These are phyloP conservation scores for Schizopygopsis malacanthus DNA, from an alignment of 2,797 vertebrate species.

Conservation along the genomic window DNA sequence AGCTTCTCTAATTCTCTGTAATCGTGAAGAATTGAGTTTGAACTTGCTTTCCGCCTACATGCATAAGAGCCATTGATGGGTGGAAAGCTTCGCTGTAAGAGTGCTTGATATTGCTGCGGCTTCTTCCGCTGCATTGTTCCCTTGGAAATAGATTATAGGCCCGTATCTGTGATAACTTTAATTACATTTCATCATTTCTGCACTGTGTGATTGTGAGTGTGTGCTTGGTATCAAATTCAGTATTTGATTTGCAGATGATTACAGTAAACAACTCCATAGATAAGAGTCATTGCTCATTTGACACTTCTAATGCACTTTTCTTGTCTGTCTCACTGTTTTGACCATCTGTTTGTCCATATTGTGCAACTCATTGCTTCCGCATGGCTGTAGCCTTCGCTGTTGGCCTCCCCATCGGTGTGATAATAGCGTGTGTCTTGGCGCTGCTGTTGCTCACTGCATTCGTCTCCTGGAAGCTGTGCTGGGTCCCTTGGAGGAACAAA, in stretches of 20 bases:
- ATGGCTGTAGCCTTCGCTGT: conserved; percentile 84
- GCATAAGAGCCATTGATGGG: conserved; percentile 56
- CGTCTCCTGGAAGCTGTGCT: conserved; percentile 95
- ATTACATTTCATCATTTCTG: conserved; percentile 58
- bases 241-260: neutral
- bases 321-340: conserved; percentile 65
- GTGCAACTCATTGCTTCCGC: conserved; percentile 60
- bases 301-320: conserved; percentile 59
- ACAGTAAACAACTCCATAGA: neutral
- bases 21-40: conserved; percentile 66
- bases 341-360: conserved; percentile 83
- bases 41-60: conserved; percentile 46
- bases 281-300: conserved; percentile 30
- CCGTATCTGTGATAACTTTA: conserved; percentile 56
- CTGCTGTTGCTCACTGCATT: conserved; percentile 91
- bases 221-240: neutral
- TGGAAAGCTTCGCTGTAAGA: conserved; percentile 45
- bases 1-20: conserved; percentile 61
- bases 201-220: conserved; percentile 19
- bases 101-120: conserved; percentile 34
- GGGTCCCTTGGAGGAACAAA: conserved; percentile 90
- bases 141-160: conserved; percentile 58
- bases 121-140: conserved; percentile 52
- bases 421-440: conserved; percentile 89
- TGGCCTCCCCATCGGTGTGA: conserved; percentile 89